phyloP scores from a whole-genome alignment of 2,113 vertebrate genomes.

The Pomatostomus ruficeps region DNA sequence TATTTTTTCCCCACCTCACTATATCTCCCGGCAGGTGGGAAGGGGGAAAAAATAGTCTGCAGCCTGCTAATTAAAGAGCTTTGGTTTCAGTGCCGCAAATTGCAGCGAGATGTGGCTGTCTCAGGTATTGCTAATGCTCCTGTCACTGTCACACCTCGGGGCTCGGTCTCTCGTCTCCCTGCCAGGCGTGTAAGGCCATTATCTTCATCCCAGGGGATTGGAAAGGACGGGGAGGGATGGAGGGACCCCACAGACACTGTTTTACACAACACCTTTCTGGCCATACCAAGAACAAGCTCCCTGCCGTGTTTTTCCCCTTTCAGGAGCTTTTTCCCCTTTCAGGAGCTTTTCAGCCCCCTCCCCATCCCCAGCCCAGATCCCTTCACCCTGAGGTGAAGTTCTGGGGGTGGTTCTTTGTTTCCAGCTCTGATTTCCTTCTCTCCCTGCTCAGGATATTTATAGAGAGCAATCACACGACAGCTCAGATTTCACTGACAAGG shows the following conservation, averaged over 20 bases:
- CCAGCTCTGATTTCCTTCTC: background rate
- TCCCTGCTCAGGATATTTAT: background rate
- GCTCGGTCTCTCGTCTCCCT: background rate
- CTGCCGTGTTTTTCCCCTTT: rapidly evolving
- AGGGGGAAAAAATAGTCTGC: constrained; percentile 17
- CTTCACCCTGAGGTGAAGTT: rapidly evolving
- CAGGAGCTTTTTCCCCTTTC: background rate
- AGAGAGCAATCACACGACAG: background rate
- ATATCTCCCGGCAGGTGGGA: constrained; percentile 14
- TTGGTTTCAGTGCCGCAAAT: background rate
- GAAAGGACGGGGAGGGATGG: background rate
- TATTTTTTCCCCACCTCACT: constrained; percentile 30
- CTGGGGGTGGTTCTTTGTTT: background rate
- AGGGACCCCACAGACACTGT: background rate
- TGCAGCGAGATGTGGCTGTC: background rate
- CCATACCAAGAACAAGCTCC: background rate
- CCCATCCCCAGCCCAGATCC: background rate
- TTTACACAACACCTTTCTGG: background rate
- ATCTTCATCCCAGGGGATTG: background rate
- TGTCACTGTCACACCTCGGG: background rate
- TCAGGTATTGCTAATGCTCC: background rate
- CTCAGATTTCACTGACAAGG: background rate
- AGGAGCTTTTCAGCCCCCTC: background rate
- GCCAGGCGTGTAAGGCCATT: background rate
- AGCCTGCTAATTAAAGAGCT: constrained; percentile 36